These are phyloP conservation scores for Ophonus ardosiacus DNA, from an alignment of 2,888 invertebrate species.

Conservation along the genomic window DNA sequence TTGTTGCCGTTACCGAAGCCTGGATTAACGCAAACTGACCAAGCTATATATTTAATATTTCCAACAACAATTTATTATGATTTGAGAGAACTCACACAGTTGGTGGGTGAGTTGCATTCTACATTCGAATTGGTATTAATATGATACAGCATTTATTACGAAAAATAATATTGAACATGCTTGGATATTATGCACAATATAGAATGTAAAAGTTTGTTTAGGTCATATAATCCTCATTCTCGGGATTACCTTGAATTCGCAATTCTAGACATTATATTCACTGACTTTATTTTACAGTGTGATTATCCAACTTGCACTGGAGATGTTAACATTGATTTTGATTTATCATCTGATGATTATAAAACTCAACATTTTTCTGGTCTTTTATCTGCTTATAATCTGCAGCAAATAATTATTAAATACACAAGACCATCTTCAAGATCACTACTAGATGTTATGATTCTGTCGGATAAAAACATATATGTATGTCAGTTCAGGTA, in stretches of 20 bases:
- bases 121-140: background rate
- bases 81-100: background rate
- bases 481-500: background rate
- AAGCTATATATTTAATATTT: background rate
- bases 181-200: background rate
- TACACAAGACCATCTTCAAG: background rate
- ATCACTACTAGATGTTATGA: background rate
- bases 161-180: background rate
- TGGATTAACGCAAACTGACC: background rate
- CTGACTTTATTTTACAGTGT: background rate
- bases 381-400: background rate
- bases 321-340: background rate
- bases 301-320: background rate
- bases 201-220: background rate
- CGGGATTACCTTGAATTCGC: background rate
- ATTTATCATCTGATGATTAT: background rate
- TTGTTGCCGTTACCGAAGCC: background rate
- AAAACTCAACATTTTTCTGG: background rate
- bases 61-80: background rate
- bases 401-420: conserved; percentile 2
- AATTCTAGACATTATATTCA: background rate
- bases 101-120: background rate
- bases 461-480: background rate
- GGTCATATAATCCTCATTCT: background rate
- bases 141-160: background rate